Evolutionary conservation across 2,797 vertebrate genomes (phyloP).

Genomic region (Smutsia temminckii): DNA sequence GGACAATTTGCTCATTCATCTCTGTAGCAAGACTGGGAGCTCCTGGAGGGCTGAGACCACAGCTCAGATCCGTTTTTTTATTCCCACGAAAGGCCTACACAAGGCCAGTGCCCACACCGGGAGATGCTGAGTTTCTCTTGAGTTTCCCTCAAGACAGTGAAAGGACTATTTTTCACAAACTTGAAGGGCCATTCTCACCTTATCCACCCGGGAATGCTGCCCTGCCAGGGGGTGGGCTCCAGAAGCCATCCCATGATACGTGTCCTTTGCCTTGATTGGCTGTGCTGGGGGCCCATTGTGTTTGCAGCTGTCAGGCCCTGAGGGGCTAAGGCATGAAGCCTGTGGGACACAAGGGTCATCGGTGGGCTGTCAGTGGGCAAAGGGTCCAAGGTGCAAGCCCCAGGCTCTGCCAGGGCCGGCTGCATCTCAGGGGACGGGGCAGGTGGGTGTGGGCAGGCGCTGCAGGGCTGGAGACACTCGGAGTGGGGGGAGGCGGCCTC

Average conservation of each 20-base stretch:
- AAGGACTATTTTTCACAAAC: background rate
- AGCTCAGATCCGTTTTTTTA: background rate
- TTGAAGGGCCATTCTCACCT: background rate
- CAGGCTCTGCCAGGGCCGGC: background rate
- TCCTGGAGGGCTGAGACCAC: background rate
- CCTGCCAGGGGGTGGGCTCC: background rate
- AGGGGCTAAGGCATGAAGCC: background rate
- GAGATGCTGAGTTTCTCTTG: background rate
- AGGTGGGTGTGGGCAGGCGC: background rate
- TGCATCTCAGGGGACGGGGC: fast-evolving
- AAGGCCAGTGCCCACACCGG: background rate
- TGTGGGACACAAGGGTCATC: background rate
- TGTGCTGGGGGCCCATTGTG: background rate
- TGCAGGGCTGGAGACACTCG: background rate
- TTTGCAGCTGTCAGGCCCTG: background rate
- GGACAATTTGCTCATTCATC: constrained; percentile 52
- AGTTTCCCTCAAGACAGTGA: background rate
- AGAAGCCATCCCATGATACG: background rate
- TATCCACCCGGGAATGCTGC: background rate
- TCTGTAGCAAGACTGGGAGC: background rate
- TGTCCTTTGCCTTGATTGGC: background rate
- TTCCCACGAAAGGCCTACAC: background rate
- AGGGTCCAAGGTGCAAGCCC: background rate
- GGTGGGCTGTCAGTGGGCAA: background rate
- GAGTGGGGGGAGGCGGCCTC: background rate